These are phyloP conservation scores for Plagodis pulveraria DNA, from an alignment of 2,888 invertebrate species.

Conservation along the genomic window DNA sequence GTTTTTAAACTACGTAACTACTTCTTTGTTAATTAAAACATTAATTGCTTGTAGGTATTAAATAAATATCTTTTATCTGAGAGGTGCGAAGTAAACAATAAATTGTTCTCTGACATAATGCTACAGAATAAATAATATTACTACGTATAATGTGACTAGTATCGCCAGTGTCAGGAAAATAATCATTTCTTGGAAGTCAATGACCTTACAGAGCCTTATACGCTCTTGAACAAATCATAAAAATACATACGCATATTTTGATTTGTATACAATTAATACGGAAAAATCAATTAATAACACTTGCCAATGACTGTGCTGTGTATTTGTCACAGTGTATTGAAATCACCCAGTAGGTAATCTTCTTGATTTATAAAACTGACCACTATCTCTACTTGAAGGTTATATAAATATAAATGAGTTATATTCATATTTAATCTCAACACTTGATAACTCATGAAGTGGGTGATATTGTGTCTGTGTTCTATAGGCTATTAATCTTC, in stretches of 20 bases:
- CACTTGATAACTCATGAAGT: too few relatives aligned
- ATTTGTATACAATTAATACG: slow-evolving; percentile 23
- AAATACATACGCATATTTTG: slow-evolving; percentile 5
- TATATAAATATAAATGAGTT: too few relatives aligned
- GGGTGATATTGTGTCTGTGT: too few relatives aligned
- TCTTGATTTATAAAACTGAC: neutral
- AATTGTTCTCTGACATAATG: neutral
- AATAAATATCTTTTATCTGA: slow-evolving; percentile 1
- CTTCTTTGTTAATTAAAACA: neutral
- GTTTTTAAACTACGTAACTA: too few relatives aligned
- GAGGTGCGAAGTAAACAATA: slow-evolving; percentile 5
- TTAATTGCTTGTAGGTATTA: neutral
- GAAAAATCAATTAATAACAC: slow-evolving; percentile 25
- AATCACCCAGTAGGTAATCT: slow-evolving; percentile 7
- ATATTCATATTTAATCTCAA: too few relatives aligned
- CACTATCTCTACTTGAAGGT: too few relatives aligned
- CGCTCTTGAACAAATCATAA: slow-evolving; percentile 17
- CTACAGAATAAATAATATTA: too few relatives aligned
- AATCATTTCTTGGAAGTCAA: slow-evolving; percentile 13
- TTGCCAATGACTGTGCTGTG: slow-evolving; percentile 24
- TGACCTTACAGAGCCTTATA: slow-evolving; percentile 18
- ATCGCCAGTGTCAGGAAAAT: slow-evolving; percentile 17
- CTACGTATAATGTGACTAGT: neutral
- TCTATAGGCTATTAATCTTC: too few relatives aligned
- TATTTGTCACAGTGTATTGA: slow-evolving; percentile 4